Base-by-base conservation (phyloP, 2,888 invertebrate genomes). In the Macaria notata region DNA sequence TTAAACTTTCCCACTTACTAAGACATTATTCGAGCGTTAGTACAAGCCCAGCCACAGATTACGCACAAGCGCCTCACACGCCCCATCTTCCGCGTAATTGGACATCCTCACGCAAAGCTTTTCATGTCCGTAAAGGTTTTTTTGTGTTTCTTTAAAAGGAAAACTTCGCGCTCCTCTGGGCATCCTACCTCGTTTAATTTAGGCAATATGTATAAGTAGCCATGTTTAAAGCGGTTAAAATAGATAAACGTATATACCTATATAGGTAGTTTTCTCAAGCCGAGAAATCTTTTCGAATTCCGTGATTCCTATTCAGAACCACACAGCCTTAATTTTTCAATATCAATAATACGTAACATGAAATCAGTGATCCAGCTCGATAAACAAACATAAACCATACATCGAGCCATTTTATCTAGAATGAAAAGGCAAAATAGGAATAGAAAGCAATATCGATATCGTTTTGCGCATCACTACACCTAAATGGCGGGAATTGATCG, bases 401-500 rank as follows among this genome's bases (percentile, higher is more conserved):
- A 48, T 31, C 39, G 29, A 36, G 8, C 33, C 29, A 19, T n/a
- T 43, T 9, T 42, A 42, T 42, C 33, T 36, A 36, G 41, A 41
- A 41, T 41, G 42, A 58, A 33, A 46, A 9, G 8, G 46, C 19
- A 9, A 38, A 30, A 51, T 49, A 9, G 49, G 46, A 31, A 51
- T 49, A 9, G 49, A 51, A 52, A 49, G 57, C 45, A 31, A 43
- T 49, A 58, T 49, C 53, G 54, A 51, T 46, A 45, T 31, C 45
- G 41, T 44, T 36, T 9, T 31, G 46, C 54, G 52, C 59, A 56
- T 59, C 59, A 56, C 52, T 60, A 56, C 46, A 47, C 49, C 47
- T 53, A 53, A 60, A 60, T 60, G 53, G 53, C 46, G 52, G 56
- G 46, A 51, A 64, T 62, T 64, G 64, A 66, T 67, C 65, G 63